Evolutionary conservation across 2,113 vertebrate genomes (phyloP).

Genomic region (Crotalus helleri): DNA sequence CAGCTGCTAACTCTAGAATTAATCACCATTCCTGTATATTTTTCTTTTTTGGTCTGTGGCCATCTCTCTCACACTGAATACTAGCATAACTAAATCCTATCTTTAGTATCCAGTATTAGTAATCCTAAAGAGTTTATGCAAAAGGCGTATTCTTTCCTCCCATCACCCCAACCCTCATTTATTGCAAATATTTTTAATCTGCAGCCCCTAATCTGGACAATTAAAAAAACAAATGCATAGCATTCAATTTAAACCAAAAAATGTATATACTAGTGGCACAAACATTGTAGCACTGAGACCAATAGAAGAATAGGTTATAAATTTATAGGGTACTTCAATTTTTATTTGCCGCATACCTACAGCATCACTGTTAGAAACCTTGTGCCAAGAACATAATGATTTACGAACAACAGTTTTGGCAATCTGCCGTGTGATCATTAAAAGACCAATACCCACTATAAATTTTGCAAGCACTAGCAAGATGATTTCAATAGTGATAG

Average conservation of each 20-base stretch:
- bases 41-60: background rate
- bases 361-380: slow-evolving; percentile 63
- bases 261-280: slow-evolving; percentile 76
- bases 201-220: fast-evolving
- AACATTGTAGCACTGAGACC: slow-evolving; percentile 80
- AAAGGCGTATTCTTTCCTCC: background rate
- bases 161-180: background rate
- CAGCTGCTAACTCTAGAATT: background rate
- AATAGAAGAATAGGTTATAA: slow-evolving; percentile 80
- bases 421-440: slow-evolving; percentile 76
- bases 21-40: background rate
- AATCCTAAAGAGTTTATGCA: background rate
- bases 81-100: background rate
- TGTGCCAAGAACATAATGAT: slow-evolving; percentile 72
- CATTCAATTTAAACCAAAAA: slow-evolving; percentile 78
- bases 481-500: slow-evolving; percentile 31
- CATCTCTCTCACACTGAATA: background rate
- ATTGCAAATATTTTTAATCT: fast-evolving
- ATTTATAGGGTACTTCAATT: slow-evolving; percentile 92
- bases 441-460: slow-evolving; percentile 66
- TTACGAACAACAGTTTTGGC: slow-evolving; percentile 71
- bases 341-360: slow-evolving; percentile 76
- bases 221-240: background rate
- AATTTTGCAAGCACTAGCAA: slow-evolving; percentile 61
- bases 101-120: background rate